Evolutionary conservation across 2,797 vertebrate species (phyloP), one percentile per base, ranked within the genome.

Genomic region (Galago senegalensis): DNA sequence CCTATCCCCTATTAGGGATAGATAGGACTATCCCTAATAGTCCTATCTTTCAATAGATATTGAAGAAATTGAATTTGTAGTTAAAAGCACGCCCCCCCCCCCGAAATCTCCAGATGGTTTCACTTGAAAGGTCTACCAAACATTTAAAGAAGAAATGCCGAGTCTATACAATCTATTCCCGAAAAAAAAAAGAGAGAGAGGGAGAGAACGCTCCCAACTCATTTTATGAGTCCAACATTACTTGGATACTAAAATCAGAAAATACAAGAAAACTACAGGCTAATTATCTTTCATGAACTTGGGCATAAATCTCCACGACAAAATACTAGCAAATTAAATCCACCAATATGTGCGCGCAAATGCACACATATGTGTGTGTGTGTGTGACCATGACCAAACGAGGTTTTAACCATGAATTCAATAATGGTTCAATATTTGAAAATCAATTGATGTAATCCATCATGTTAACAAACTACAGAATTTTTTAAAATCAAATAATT

Each of bases 281-380:
- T 70, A 70, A 83, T 61, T 37, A 79, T 65, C 70, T 87, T 83
- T 93, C 77, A 72, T 83, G 49, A 79, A 79, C 40, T 75, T 2
- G 75, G 73, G 75, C 46, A 73, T 49, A 73, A 56, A 56, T 56
- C 67, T 84, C 72, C 67, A 80, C 58, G 84, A 83, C 43, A 79
- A 53, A 84, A 91, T 14, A 91, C 43, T 80, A 63, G 16, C 34
- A 89, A 87, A 70, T 70, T 31, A 92, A 86, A 43, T 9, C 46
- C 43, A 49, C 56, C 75, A 77, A 40, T n/a, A 27, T 37, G 37
- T 58, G 5, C 37, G 8, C 16, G 23, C 49, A 53, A 53, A 53
- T 67, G 56, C 27, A 25, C 31, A 31, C 46, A 5, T 43, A 12
- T 20, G 17, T 67, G 25, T 81, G 67, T 87, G 53, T 21, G 37